Evolutionary conservation across 1,140 invertebrate species (phyloP).

Genomic region (Helicoverpa zea): DNA sequence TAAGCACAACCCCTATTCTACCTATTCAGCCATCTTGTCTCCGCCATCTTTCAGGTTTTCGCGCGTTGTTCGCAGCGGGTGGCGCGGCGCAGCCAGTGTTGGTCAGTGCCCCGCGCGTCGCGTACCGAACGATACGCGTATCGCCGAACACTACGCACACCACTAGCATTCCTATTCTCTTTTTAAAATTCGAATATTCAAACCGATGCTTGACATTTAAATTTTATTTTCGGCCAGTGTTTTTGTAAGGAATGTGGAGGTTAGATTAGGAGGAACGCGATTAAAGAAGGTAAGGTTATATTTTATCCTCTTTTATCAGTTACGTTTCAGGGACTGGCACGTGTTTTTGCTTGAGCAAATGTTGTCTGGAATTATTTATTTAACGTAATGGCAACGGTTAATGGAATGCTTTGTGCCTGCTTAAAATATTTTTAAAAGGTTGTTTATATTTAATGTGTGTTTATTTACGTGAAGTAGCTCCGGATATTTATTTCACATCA

Average conservation of each 20-base stretch:
- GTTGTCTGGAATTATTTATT: conserved; percentile 28
- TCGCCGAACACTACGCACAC: conserved; percentile 4
- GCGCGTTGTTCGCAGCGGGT: conserved; percentile 66
- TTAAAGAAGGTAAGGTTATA: conserved; percentile 40
- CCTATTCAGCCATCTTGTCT: conserved; percentile 51
- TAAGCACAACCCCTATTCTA: not conserved
- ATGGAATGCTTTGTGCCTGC: not conserved
- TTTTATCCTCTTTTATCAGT: conserved; percentile 14
- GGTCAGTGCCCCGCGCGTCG: conserved; percentile 81
- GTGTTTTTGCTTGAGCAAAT: conserved; percentile 28
- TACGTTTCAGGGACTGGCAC: conserved; percentile 19
- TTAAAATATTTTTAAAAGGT: not conserved
- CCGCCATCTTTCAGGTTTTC: conserved; percentile 63
- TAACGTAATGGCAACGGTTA: conserved; percentile 20
- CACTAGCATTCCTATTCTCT: conserved; percentile 41
- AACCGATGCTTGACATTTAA: not conserved
- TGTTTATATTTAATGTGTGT: no score
- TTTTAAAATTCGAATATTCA: conserved; percentile 34
- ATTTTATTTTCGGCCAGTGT: conserved; percentile 19
- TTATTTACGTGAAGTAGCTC: no score
- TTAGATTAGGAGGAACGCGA: conserved; percentile 17
- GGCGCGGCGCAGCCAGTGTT: conserved; percentile 71
- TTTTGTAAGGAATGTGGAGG: conserved; percentile 19
- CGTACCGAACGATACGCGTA: conserved; percentile 56
- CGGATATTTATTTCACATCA: no score